Evolutionary conservation across 2,888 invertebrate species (phyloP), one percentile per base, ranked within the genome.

Genomic region (Norana najaformis): DNA sequence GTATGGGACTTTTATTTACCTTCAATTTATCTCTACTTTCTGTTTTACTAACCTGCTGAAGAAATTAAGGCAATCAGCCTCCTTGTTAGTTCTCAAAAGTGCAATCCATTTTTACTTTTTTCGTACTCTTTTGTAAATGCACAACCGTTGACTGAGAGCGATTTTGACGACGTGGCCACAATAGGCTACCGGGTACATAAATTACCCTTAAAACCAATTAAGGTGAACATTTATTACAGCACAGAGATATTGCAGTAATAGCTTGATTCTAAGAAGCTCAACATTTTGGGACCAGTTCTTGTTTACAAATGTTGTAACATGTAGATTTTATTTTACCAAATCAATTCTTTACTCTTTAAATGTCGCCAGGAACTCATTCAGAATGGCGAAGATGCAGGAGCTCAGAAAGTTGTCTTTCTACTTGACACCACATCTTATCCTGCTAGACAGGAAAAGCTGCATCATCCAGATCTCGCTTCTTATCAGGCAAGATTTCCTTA

Each of bases 381-480:
- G 90, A 93, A 94, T 92, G 93, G 93, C n/a, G 94, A 94, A 90
- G 94, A 93, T 92, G 94, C 94, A 14, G 92, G 92, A 39, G 94
- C 94, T 34, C 92, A 92, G n/a, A 91, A 92, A 37, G 92, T 94
- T 8, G 91, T 91, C 16, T 93, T 94, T 89, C 90, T 94, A 30
- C 92, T 93, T 89, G 94, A 94, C 90, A 92, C 93, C 41, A 89
- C 93, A 89, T 90, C 92, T 20, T 93, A 93, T 90, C 83, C 89
- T 37, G 90, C 92, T 88, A 83, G 89, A 36, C 90, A 92, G 88
- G 88, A 91, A 38, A 91, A 90, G 41, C 91, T 93, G 83, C 89
- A 93, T 35, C 91, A 92, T 91, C 91, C 92, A 89, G 92, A 91
- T 38, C 85, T 90, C 34, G 83, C 20, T 23, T 37, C 37, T n/a